These are phyloP conservation scores for Vespertilio murinus DNA, from an alignment of 2,797 vertebrate species.

Conservation along the genomic window DNA sequence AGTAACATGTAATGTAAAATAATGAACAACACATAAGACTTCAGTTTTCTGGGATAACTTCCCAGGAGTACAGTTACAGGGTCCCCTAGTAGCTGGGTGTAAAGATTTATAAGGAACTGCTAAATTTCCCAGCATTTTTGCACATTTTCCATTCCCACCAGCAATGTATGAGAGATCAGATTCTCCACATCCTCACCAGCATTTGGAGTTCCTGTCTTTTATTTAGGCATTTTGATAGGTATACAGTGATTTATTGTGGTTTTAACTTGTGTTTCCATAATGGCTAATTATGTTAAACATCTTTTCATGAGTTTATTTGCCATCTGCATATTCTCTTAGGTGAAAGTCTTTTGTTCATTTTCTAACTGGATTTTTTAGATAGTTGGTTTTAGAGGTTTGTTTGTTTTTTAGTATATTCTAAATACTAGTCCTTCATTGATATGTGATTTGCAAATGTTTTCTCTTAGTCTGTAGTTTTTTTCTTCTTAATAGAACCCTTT, in stretches of 20 bases:
- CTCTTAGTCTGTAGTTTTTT: neutral
- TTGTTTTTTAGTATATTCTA: neutral
- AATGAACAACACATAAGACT: neutral
- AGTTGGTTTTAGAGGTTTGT: neutral
- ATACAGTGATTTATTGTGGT: neutral
- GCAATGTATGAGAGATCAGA: neutral
- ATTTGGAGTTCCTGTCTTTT: neutral
- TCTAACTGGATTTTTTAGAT: neutral
- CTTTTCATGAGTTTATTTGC: neutral
- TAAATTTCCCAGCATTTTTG: neutral
- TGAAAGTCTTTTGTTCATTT: neutral
- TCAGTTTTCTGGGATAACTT: slow-evolving; percentile 24
- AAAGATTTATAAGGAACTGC: slow-evolving; percentile 37
- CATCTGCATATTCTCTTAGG: neutral
- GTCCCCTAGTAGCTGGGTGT: neutral
- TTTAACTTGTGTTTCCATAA: neutral
- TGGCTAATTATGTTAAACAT: neutral
- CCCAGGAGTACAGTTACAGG: neutral
- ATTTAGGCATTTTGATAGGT: neutral
- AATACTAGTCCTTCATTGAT: neutral
- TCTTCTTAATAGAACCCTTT: neutral
- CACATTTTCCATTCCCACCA: neutral
- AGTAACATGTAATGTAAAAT: neutral
- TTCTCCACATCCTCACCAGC: neutral
- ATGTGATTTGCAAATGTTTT: neutral